Conservation (phyloP, 1,140 invertebrate species). For the Listronotus bonariensis region DNA sequence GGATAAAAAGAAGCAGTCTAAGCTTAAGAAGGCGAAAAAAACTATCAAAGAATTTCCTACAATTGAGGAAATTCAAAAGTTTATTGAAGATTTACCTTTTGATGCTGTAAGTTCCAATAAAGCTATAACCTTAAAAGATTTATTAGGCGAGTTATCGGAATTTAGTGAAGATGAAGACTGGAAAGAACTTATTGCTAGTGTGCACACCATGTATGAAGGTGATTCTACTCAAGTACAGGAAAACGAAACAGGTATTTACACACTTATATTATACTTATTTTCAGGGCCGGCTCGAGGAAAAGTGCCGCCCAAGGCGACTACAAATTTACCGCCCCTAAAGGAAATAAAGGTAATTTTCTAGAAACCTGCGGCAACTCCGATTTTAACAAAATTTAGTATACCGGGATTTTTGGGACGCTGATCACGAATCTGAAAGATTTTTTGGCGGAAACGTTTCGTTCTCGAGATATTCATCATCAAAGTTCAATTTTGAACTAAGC, state of each 20-base stretch:
- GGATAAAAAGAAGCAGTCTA: slow-evolving; percentile 20
- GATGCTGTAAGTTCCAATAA: slow-evolving; percentile 29
- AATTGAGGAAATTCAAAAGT: slow-evolving; percentile 42
- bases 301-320: too few species aligned
- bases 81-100: slow-evolving; percentile 42
- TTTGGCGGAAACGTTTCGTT: too few species aligned
- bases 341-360: too few species aligned
- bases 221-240: not conserved
- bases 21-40: slow-evolving; percentile 26
- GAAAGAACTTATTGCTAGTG: slow-evolving; percentile 42
- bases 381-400: too few species aligned
- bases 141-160: slow-evolving; percentile 40
- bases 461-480: too few species aligned
- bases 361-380: too few species aligned
- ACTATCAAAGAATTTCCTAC: slow-evolving; percentile 39
- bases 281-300: too few species aligned
- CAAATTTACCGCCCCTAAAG: too few species aligned
- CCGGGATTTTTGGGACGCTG: too few species aligned
- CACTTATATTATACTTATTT: not conserved
- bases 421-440: too few species aligned
- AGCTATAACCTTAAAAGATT: slow-evolving; percentile 35
- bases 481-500: too few species aligned
- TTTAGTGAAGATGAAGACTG: slow-evolving; percentile 46
- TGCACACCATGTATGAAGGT: slow-evolving; percentile 33
- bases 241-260: slow-evolving; percentile 16